Conservation (phyloP, 2,797 vertebrate species). For the Mormyrus proboscirostris region DNA sequence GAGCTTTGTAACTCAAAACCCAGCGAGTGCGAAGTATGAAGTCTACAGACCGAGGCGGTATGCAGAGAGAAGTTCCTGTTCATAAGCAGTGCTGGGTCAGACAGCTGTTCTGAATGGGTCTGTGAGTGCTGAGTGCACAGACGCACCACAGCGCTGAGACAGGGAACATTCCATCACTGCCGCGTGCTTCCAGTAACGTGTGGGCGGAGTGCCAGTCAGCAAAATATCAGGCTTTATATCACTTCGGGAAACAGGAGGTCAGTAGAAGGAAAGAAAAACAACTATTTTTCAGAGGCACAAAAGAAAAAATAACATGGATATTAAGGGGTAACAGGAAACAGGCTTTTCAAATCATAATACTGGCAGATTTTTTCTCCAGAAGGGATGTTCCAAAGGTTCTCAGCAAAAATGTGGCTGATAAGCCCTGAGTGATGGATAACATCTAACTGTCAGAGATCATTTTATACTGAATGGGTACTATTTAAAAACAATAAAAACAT, state of each 20-base stretch:
- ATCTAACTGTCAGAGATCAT: neutral
- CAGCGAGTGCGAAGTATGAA: neutral
- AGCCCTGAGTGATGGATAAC: neutral
- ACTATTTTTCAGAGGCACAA: neutral
- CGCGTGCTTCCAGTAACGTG: neutral
- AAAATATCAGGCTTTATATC: neutral
- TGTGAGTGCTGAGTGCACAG: neutral
- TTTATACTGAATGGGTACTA: neutral
- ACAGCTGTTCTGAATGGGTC: neutral
- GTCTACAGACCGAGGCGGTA: neutral
- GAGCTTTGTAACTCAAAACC: neutral
- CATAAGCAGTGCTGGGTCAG: neutral
- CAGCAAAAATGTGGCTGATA: neutral
- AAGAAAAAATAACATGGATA: neutral
- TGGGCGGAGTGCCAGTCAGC: slow-evolving; percentile 5
- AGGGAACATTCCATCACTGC: neutral
- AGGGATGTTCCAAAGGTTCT: neutral
- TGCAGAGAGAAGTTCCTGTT: neutral
- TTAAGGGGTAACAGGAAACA: slow-evolving; percentile 10
- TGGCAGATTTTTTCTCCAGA: neutral
- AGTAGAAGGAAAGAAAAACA: slow-evolving; percentile 14
- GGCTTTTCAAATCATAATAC: neutral
- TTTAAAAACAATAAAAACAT: neutral
- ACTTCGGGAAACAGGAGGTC: slow-evolving; percentile 11
- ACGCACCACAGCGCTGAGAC: neutral